Evolutionary conservation across 2,113 vertebrate species (phyloP), one percentile per base, ranked within the genome.

Genomic region (Gymnocephalus cernua): DNA sequence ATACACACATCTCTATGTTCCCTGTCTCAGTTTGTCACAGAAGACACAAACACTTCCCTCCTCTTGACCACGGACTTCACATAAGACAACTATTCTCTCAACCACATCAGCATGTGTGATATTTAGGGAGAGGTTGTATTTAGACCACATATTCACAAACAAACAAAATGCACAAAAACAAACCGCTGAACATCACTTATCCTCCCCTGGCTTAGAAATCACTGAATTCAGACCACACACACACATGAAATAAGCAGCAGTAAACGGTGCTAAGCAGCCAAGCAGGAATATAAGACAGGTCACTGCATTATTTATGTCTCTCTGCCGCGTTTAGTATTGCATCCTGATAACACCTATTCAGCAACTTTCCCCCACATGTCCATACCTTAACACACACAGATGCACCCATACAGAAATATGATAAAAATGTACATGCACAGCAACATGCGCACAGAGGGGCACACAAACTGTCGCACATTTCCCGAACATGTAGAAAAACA

Each of bases 191-290:
- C 71, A 74, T 54, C 1, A 2, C 75, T 63, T 66, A 61, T 79
- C 48, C 56, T 56, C n/a, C 4, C 77, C 62, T 73, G 71, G 68
- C 68, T 76, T 23, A 80, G 29, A 77, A 79, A 76, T 75, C 19
- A 57, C 59, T 75, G 83, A 50, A 75, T 73, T 73, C 38, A 81
- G 67, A 77, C 88, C 79, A 47, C 59, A 83, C 53, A 45, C 54
- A 64, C 64, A 54, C 80, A 66, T 27, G 62, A 27, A 58, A 75
- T 88, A 93, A 89, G 80, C 70, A 88, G 83, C 67, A 65, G 87
- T 93, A 94, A 94, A 93, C 70, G 92, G 77, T 89, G 90, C 91
- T 93, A 91, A 93, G 90, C 90, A 90, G 89, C 87, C 76, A 62
- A 82, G 88, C 85, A 72, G 84, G 78, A 86, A 89, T 86, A 90